phyloP scores from a whole-genome alignment of 1,140 invertebrate species.

The Branchinecta lindahli region DNA sequence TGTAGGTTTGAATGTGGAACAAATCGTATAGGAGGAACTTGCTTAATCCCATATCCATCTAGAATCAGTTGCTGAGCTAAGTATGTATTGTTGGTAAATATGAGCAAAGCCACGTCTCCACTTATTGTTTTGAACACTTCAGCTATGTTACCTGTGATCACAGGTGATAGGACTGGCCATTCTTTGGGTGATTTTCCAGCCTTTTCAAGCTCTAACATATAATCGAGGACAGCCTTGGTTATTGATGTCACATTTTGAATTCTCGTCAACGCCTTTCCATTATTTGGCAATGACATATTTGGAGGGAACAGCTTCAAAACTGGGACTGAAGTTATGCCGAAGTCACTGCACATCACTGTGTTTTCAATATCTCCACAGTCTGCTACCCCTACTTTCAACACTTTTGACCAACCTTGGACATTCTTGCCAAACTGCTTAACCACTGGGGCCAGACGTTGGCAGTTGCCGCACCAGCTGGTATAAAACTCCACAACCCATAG shows the following conservation, averaged over 20 bases:
- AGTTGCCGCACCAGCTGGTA: constrained; percentile 35
- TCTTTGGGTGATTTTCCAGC: no score
- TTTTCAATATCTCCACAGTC: constrained; percentile 64
- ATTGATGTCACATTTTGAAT: constrained; percentile 40
- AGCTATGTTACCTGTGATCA: no score
- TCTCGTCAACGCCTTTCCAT: constrained; percentile 39
- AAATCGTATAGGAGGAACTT: no score
- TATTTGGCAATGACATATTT: constrained; percentile 35
- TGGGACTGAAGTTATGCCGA: constrained; percentile 71
- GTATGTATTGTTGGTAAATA: no score
- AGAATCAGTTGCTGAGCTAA: no score
- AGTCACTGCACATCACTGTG: constrained; percentile 57
- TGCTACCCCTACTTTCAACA: constrained; percentile 40
- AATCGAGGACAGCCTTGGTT: constrained; percentile 37
- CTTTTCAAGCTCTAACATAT: constrained; percentile 40
- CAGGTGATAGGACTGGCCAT: no score
- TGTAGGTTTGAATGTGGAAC: no score
- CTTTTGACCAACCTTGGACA: constrained; percentile 37
- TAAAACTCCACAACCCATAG: constrained; percentile 35
- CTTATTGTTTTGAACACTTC: no score
- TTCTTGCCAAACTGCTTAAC: constrained; percentile 30
- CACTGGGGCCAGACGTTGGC: constrained; percentile 31
- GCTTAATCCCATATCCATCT: no score
- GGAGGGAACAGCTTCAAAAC: constrained; percentile 57
- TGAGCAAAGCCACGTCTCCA: no score